Evolutionary conservation across 2,888 invertebrate species (phyloP), one percentile per base, ranked within the genome.

Genomic region (Sarcophaga variegata): DNA sequence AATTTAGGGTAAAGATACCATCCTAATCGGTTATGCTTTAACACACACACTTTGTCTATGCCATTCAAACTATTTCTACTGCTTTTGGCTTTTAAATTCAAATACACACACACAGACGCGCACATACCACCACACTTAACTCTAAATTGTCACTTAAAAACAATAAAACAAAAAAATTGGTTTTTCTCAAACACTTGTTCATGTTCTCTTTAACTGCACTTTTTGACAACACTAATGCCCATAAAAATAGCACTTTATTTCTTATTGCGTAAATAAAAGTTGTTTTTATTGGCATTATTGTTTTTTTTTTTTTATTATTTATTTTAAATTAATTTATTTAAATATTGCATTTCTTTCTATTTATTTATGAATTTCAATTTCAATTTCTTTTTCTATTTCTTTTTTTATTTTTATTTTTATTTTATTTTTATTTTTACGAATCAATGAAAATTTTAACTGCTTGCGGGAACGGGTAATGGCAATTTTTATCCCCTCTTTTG

Each of bases 1-100:
- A 94, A 94, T 94, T 94, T 94, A 94, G 94, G 95, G 95, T 95
- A 95, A 93, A 92, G 90, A 91, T 88, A 66, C 64, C 71, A 63
- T 62, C 60, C 79, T 82, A 77, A 78, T 71, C n/a, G 22, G 62
- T n/a, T 59, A 59, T n/a, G 14, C 59, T 59, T 37, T 37, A 37
- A 37, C 8, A 37, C 2, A 37, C 37, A 37, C 37, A 37, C 37
- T 37, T 37, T 37, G 10, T 37, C 37, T 37, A 37, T 37, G 37
- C 3, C 37, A 37, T 37, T 37, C 37, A 37, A 37, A 37, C 8
- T 37, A 37, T 37, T 37, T 37, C 37, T 37, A 37, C 2, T 37
- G 37, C 37, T 54, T 14, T 3, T 2, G 54, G 14, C 3, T 54
- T 37, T 37, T 14, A 54, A 54, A 54, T 54, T 17, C 17, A 54